phyloP scores from a whole-genome alignment of 2,888 invertebrate species.

The Aproaerema taeniolella region DNA sequence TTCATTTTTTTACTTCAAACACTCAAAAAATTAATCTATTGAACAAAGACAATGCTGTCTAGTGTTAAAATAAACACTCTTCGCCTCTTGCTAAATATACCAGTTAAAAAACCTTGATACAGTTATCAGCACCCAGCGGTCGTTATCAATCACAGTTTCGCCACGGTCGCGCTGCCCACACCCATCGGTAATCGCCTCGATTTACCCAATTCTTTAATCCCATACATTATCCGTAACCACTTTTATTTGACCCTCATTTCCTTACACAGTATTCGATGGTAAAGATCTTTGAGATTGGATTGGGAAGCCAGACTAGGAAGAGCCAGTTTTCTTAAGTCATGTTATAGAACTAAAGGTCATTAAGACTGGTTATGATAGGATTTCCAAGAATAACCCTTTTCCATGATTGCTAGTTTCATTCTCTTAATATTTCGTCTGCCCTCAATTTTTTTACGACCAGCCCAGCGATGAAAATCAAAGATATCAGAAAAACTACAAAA shows the following conservation, averaged over 20 bases:
- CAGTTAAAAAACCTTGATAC: no score
- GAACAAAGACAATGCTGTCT: no score
- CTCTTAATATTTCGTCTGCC: constrained; percentile 35
- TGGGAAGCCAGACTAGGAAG: constrained; percentile 21
- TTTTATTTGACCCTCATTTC: constrained; percentile 26
- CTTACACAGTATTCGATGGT: background rate
- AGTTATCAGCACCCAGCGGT: no score
- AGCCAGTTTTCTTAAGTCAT: constrained; percentile 19
- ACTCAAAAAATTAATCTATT: no score
- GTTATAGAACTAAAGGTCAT: constrained; percentile 19
- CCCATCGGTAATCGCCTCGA: constrained; percentile 57
- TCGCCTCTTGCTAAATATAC: no score
- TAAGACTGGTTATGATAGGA: constrained; percentile 24
- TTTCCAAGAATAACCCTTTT: constrained; percentile 40
- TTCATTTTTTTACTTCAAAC: no score
- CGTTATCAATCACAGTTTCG: constrained; percentile 70
- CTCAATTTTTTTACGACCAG: no score
- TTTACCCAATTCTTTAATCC: constrained; percentile 69
- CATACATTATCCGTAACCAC: constrained; percentile 30
- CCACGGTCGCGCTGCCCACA: constrained; percentile 68
- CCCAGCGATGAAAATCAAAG: no score
- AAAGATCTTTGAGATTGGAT: constrained; percentile 27
- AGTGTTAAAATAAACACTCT: no score
- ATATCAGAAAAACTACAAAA: no score
- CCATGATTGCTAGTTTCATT: constrained; percentile 33